A percentile compares a stretch with the other conserved stretches of the same genome.
Evolutionary conservation across 2,113 vertebrate species (phyloP).

Genomic region (Epinephelus cyanopodus): DNA sequence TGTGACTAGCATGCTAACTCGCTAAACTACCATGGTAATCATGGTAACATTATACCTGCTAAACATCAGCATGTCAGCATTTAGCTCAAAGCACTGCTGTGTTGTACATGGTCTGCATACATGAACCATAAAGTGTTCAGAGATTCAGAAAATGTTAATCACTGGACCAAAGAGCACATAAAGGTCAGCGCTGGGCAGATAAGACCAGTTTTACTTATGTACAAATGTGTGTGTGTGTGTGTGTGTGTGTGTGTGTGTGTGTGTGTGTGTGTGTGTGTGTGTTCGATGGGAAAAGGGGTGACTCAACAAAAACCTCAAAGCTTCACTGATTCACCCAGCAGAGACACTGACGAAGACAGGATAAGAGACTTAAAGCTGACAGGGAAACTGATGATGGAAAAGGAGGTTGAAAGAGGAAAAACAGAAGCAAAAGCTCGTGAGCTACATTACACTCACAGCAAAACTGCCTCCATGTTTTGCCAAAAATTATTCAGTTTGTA

Average conservation of each 20-base stretch:
- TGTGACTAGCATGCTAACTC: no score
- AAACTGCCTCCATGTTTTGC: neutral
- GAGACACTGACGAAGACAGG: neutral
- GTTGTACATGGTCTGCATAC: no score
- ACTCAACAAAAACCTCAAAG: slow-evolving; percentile 45
- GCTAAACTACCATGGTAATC: no score
- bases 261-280: neutral
- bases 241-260: neutral
- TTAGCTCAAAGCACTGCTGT: no score
- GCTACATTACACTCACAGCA: neutral
- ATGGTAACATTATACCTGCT: no score
- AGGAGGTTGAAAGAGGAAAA: neutral
- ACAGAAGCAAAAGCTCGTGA: neutral
- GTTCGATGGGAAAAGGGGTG: slow-evolving; percentile 7
- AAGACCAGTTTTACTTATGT: no score
- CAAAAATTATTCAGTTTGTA: neutral
- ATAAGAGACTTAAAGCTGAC: slow-evolving; percentile 38
- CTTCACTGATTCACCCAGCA: slow-evolving; percentile 13
- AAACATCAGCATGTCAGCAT: no score
- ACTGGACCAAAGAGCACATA: no score
- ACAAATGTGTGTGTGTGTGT: neutral
- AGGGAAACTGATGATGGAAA: slow-evolving; percentile 11
- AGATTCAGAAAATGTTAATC: no score
- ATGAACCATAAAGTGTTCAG: no score
- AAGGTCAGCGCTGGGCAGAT: no score